Evolutionary conservation across 23 tunicate species (phyloP), one percentile per base, ranked within the genome.

Genomic region (Diplosoma virens): DNA sequence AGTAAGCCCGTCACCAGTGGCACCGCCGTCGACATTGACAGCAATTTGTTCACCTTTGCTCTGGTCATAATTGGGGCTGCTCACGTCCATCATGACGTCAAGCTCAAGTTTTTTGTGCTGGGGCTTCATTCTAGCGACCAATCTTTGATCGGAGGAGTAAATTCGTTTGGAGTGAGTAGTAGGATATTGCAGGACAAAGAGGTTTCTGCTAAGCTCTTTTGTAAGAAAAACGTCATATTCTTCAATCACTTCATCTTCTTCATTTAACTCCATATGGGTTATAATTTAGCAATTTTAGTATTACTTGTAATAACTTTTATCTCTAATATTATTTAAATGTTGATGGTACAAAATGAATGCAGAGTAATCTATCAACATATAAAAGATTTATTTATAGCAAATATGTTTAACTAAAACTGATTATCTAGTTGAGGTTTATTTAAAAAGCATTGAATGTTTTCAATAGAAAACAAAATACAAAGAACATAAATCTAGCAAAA

Each of bases 1-100:
- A 5, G 84, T 71, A 59, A 71, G 64, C 11, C 79, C 80, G 0
- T 80, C 81, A 25, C 76, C 59, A 22, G 79, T 9, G 32, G 47
- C 69, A 6, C 86, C 73, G 11, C 95, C 95, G 36, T 89, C 96
- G 54, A 89, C 96, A 78, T 83, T 89, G 27, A 82, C 9, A 32
- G 96, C 88, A 63, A 89, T 89, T 41, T 89, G 88, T 60, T 89
- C 96, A 5, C 96, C 96, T 82, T 82, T 83, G 45, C 88, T 78
- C 36, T 82, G 81, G 64, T 89, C 88, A 72, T 89, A 89, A 48
- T 82, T 89, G 26, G 96, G 88, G 45, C 85, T 89, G 59, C 77
- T 70, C 7, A 79, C 67, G 36, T 89, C 88, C 52, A 89, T 31
- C 31, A 81, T 18, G 14, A 79, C 81, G 17, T 82, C 88, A 70